phyloP scores from a whole-genome alignment of 2,113 vertebrate genomes.

The Carassius carassius region DNA sequence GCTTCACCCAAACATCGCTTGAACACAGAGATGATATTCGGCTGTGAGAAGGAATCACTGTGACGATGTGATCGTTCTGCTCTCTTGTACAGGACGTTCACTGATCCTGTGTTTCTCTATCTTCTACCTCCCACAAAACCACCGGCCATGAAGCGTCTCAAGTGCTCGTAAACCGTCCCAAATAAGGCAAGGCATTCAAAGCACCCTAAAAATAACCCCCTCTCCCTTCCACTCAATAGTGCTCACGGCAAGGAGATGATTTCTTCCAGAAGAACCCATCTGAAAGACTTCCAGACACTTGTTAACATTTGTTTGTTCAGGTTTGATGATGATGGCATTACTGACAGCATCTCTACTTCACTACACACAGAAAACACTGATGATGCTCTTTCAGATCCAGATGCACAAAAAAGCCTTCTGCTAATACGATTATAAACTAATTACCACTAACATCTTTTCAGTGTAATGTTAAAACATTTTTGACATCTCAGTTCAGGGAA shows the following conservation, averaged over 20 bases:
- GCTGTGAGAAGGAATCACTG: not conserved
- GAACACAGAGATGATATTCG: not conserved
- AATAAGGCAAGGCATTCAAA: constrained; percentile 80
- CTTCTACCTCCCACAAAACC: not conserved
- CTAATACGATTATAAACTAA: not conserved
- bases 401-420: not conserved
- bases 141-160: constrained; percentile 53
- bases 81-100: not conserved
- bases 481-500: no score
- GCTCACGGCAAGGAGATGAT: constrained; percentile 42
- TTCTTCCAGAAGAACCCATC: not conserved
- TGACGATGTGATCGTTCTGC: not conserved
- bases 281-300: constrained; percentile 40
- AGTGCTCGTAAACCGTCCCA: constrained; percentile 69
- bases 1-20: not conserved
- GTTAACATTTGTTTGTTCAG: constrained; percentile 1
- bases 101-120: not conserved
- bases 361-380: not conserved
- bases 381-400: no score
- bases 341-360: not conserved
- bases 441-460: no score
- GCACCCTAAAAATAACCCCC: constrained; percentile 71
- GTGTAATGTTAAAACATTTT: no score
- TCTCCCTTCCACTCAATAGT: constrained; percentile 54
- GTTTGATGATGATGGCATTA: not conserved